phyloP scores from a whole-genome alignment of 2,888 invertebrate genomes.

The Pocota personata region DNA sequence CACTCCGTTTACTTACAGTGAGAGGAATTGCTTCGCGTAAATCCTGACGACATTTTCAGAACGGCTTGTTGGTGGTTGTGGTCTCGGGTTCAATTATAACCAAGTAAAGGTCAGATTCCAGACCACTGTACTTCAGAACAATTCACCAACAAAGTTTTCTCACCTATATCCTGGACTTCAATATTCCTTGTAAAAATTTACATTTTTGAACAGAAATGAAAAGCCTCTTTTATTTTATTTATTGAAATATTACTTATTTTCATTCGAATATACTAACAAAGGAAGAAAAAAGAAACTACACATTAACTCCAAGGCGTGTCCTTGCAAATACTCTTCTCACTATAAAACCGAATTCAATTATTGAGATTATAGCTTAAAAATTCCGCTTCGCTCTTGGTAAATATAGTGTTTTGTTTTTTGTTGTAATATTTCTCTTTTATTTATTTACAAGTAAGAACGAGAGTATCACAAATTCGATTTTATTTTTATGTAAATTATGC shows the following conservation, averaged over 20 bases:
- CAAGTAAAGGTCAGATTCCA: too few relatives aligned
- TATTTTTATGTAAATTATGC: slow-evolving; percentile 6
- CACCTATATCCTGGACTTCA: too few relatives aligned
- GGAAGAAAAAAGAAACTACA: slow-evolving; percentile 47
- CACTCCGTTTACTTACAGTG: too few relatives aligned
- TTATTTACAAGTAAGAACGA: slow-evolving; percentile 55
- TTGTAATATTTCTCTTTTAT: slow-evolving; percentile 19
- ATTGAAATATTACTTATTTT: slow-evolving; percentile 42
- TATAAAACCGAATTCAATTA: slow-evolving; percentile 20
- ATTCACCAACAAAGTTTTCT: too few relatives aligned
- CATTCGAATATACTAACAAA: slow-evolving; percentile 45
- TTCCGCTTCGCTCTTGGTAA: slow-evolving; percentile 24
- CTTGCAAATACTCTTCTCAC: slow-evolving; percentile 33
- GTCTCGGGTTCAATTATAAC: too few relatives aligned
- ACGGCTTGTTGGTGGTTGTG: too few relatives aligned
- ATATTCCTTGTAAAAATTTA: too few relatives aligned
- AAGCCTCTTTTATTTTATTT: slow-evolving; percentile 27
- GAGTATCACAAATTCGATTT: slow-evolving; percentile 63
- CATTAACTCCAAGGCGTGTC: slow-evolving; percentile 37
- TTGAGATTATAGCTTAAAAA: slow-evolving; percentile 26
- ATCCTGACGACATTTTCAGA: too few relatives aligned
- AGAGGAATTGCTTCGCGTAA: too few relatives aligned
- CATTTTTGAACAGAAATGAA: neutral
- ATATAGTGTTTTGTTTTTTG: slow-evolving; percentile 3
- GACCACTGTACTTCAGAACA: too few relatives aligned